Base-by-base conservation (phyloP, 2,888 invertebrate genomes). In the Eulithis prunata region DNA sequence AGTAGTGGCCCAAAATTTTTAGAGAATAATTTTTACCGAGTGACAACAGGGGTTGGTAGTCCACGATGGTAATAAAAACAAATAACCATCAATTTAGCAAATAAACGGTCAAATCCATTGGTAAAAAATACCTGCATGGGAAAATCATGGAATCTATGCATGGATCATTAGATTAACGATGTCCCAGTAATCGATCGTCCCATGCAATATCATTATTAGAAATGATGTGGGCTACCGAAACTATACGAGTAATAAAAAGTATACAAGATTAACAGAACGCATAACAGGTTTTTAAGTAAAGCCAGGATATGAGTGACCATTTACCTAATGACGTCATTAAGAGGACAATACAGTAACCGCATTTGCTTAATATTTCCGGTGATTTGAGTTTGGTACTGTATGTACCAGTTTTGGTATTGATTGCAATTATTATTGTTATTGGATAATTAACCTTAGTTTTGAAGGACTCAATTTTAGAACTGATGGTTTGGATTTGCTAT, bases 131-230 rank as follows among this genome's bases (percentile, higher is more conserved):
- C 72, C 71, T 72, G 69, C 74, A 72, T 74, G 74, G 71, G 74
- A 74, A 73, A 69, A 52, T 69, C 63, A 49, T 60, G 36, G 28
- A 64, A 51, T 47, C 36, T 52, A 73, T 52, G 88, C 57, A 73
- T 52, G 88, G 88, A 83, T 87, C 91, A 87, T 92, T 92, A 90
- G 88, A 89, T 91, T 89, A 89, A 90, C 81, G 85, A 88, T 85
- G 88, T 87, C 86, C 70, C 74, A 71, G 66, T 90, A 91, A 92
- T 91, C 83, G 89, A 80, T 76, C 76, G 84, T 78, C 83, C 81
- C 92, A 92, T 91, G 92, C 91, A 73, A 92, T 87, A 70, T 75
- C 76, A 87, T 87, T 90, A 87, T 90, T 91, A 89, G 72, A 72
- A 63, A 8, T 13, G 8, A 71, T 71, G 60, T 62, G 68, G 71